Conservation (phyloP, 1,140 invertebrate genomes). For the Amyelois transitella region DNA sequence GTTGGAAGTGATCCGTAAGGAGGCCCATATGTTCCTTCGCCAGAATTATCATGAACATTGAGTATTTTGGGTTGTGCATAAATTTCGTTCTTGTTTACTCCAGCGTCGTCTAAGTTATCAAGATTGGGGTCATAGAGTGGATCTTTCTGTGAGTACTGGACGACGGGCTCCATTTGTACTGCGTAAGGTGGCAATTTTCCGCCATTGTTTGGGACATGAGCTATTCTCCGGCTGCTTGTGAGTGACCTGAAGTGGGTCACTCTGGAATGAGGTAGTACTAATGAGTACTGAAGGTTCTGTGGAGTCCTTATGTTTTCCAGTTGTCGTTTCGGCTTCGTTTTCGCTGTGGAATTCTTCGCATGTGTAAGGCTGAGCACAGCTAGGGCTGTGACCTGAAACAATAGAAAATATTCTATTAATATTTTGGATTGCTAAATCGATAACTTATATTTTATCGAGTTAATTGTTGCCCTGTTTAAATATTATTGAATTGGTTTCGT, state of each 20-base stretch:
- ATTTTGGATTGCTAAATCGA: neutral
- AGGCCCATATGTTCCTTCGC: conserved; percentile 60
- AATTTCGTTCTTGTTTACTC: conserved; percentile 69
- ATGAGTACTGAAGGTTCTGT: conserved; percentile 75
- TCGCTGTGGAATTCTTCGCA: conserved; percentile 64
- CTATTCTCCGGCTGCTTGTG: conserved; percentile 64
- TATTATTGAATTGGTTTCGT: no score
- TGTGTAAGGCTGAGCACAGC: conserved; percentile 64
- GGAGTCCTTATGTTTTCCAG: conserved; percentile 72
- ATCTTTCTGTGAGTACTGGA: conserved; percentile 85
- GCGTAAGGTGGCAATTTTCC: conserved; percentile 79
- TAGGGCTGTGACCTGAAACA: conserved; percentile 71
- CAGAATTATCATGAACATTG: conserved; percentile 74
- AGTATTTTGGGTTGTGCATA: conserved; percentile 71
- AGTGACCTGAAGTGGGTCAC: conserved; percentile 67
- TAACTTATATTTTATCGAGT: neutral
- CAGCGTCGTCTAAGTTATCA: conserved; percentile 58
- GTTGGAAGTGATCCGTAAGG: conserved; percentile 65
- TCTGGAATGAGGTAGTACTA: conserved; percentile 71
- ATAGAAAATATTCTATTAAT: conserved; percentile 19
- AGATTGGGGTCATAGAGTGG: conserved; percentile 79
- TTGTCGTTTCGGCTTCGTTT: conserved; percentile 69
- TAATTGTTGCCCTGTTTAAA: neutral
- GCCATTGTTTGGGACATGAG: conserved; percentile 62
- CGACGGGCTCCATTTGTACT: conserved; percentile 86